Conservation (phyloP, 2,797 vertebrate genomes). For the Philypnodon macrostomus region DNA sequence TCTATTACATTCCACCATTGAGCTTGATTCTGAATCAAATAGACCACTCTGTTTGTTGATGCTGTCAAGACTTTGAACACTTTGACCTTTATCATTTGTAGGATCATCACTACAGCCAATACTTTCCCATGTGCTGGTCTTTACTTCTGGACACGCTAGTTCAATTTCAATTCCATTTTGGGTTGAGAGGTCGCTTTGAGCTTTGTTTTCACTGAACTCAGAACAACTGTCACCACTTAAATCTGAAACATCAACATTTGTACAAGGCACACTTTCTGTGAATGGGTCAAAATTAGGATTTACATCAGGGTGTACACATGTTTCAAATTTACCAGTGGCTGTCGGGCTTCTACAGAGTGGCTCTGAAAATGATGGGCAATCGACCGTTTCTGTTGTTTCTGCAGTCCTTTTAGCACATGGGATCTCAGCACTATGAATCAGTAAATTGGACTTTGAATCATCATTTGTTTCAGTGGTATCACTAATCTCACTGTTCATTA, state of each 20-base stretch:
- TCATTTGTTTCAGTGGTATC: constrained; percentile 32
- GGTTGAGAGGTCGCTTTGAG: neutral
- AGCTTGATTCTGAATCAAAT: neutral
- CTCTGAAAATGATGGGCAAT: neutral
- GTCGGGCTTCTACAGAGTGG: neutral
- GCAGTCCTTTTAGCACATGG: constrained; percentile 13
- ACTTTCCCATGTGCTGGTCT: constrained; percentile 1
- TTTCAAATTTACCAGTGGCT: neutral
- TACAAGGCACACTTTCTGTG: neutral
- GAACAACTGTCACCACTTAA: neutral
- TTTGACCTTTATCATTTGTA: neutral
- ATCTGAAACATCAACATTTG: neutral
- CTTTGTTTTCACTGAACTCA: neutral
- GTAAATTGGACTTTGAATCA: constrained; percentile 42
- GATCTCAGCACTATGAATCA: constrained; percentile 12
- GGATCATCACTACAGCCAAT: neutral
- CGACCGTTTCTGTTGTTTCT: constrained; percentile 9
- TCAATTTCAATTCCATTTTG: no score
- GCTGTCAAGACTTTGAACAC: neutral
- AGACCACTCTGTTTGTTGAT: neutral
- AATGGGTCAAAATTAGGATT: neutral
- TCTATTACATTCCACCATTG: no score
- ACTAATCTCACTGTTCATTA: constrained; percentile 3
- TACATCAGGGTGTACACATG: neutral
- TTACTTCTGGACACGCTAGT: constrained; percentile 1